Conservation (phyloP, 2,888 invertebrate genomes). For the Azorinus chamasolen region DNA sequence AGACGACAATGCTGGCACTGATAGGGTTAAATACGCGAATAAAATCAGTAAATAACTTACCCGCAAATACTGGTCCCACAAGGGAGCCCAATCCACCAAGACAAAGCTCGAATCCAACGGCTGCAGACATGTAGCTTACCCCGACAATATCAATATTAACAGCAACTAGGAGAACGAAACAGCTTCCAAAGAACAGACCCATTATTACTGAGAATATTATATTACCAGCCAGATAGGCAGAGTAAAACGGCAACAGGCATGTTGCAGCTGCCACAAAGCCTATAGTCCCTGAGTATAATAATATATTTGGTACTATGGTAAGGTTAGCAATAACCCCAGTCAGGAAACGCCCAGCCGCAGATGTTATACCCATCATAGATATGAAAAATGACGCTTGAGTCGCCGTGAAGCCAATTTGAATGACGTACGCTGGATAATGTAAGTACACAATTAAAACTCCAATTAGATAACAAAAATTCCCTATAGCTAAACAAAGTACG, state of each 20-base stretch:
- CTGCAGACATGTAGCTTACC: conserved; percentile 47
- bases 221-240: conserved; percentile 27
- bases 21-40: too few relatives aligned
- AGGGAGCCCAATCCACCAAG: conserved; percentile 51
- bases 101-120: conserved; percentile 50
- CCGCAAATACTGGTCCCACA: conserved; percentile 52
- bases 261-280: conserved; percentile 38
- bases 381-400: conserved; percentile 38
- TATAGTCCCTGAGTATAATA: conserved; percentile 44
- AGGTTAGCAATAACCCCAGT: conserved; percentile 38
- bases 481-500: conserved; percentile 20
- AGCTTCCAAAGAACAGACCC: conserved; percentile 44
- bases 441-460: conserved; percentile 43
- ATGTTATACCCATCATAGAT: conserved; percentile 35
- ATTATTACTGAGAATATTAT: conserved; percentile 34
- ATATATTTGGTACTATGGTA: conserved; percentile 27
- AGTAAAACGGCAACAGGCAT: conserved; percentile 32
- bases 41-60: conserved; percentile 17
- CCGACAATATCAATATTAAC: conserved; percentile 46
- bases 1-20: too few relatives aligned
- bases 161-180: conserved; percentile 37
- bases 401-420: conserved; percentile 33
- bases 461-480: conserved; percentile 37
- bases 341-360: conserved; percentile 32
- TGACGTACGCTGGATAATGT: conserved; percentile 38